phyloP scores from a whole-genome alignment of 2,797 vertebrate genomes.

The Trichosurus vulpecula region DNA sequence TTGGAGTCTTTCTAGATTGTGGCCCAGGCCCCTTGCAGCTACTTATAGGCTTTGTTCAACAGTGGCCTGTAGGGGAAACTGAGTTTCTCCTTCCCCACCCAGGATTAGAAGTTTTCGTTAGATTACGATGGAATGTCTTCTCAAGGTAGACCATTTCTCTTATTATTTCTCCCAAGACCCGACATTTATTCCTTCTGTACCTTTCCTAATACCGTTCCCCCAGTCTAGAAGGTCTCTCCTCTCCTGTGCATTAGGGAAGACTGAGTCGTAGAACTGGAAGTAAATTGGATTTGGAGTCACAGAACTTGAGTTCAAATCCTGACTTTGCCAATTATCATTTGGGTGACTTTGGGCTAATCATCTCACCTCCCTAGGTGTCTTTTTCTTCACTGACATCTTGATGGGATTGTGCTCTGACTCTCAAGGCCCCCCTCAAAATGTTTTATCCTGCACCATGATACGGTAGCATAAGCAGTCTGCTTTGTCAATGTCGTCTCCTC shows the following conservation, averaged over 20 bases:
- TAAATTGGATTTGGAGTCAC: neutral
- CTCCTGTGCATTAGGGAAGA: neutral
- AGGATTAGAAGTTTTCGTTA: neutral
- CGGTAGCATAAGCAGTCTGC: accelerated
- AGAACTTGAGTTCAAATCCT: neutral
- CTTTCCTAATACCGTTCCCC: neutral
- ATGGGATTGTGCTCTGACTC: neutral
- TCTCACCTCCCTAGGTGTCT: neutral
- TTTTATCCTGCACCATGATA: neutral
- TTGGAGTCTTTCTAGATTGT: neutral
- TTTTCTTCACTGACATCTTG: neutral
- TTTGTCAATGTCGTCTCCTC: neutral
- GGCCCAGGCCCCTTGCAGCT: neutral
- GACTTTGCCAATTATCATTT: neutral
- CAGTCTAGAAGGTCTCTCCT: neutral
- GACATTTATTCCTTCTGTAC: neutral
- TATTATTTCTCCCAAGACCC: neutral
- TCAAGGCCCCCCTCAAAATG: neutral
- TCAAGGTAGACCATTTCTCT: neutral
- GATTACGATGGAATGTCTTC: neutral
- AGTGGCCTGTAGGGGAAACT: neutral
- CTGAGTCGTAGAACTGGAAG: neutral
- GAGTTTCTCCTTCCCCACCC: neutral
- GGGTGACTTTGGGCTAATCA: neutral
- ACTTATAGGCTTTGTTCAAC: neutral